A percentile compares a stretch with the other conserved stretches of the same genome.
These are phyloP conservation scores for Hylyphantes graminicola DNA, from an alignment of 1,140 invertebrate species.

Conservation along the genomic window DNA sequence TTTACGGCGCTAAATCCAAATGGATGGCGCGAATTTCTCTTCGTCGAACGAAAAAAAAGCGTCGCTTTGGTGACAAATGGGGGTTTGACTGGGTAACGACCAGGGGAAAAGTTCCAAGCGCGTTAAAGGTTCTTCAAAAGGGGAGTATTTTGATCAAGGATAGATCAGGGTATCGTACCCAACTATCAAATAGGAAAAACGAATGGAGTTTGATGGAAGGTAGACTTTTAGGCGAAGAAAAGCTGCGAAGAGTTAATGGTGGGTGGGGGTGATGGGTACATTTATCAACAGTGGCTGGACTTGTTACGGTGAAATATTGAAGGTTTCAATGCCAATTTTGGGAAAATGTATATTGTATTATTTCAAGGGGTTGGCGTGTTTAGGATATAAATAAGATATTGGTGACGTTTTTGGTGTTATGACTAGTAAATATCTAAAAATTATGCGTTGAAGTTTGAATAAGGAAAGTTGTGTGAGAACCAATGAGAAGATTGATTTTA, in stretches of 20 bases:
- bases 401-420: no score
- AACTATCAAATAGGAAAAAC: slow-evolving; percentile 60
- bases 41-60: slow-evolving; percentile 30
- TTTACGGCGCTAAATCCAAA: slow-evolving; percentile 27
- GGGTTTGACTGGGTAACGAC: slow-evolving; percentile 56
- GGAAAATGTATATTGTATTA: no score
- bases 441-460: no score
- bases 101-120: slow-evolving; percentile 41
- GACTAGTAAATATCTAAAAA: no score
- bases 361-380: no score
- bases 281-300: slow-evolving; percentile 49
- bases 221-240: not conserved
- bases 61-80: slow-evolving; percentile 53
- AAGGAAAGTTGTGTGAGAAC: no score
- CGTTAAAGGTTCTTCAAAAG: slow-evolving; percentile 53
- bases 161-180: slow-evolving; percentile 53
- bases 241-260: slow-evolving; percentile 33
- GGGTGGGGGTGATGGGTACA: slow-evolving; percentile 40
- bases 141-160: slow-evolving; percentile 53
- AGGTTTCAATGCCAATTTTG: no score
- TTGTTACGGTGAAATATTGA: not conserved
- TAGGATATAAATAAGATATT: no score
- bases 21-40: slow-evolving; percentile 38
- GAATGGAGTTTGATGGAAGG: slow-evolving; percentile 48
- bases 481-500: no score